Conservation (phyloP, 2,113 vertebrate genomes). For the Istiophorus platypterus region DNA sequence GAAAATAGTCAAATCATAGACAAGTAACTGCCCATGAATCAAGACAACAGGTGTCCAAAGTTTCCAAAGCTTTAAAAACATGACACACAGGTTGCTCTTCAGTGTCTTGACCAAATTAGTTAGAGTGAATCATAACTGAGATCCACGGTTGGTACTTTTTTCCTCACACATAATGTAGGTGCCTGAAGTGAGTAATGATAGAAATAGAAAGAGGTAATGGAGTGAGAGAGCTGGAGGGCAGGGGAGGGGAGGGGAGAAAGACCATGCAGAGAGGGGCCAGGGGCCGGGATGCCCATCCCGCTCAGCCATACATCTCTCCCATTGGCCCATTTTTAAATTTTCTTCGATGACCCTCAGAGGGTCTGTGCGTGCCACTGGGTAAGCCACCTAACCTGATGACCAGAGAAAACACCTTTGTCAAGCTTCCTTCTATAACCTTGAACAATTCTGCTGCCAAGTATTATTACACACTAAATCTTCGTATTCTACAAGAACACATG, state of each 20-base stretch:
- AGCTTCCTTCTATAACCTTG: neutral
- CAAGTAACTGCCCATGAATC: conserved; percentile 9
- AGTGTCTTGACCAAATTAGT: neutral
- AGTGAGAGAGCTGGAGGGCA: neutral
- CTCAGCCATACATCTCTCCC: neutral
- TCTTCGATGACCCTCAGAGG: neutral
- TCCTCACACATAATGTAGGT: neutral
- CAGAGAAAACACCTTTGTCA: neutral
- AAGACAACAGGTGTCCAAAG: neutral
- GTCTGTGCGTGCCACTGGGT: neutral
- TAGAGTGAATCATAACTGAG: conserved; percentile 19
- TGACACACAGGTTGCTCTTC: neutral
- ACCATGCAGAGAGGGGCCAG: neutral
- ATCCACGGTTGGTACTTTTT: neutral
- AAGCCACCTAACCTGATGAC: neutral
- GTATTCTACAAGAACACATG: neutral
- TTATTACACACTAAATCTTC: neutral
- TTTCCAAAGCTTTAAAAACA: conserved; percentile 2
- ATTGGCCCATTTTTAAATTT: conserved; percentile 15
- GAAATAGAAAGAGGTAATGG: neutral
- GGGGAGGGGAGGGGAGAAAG: neutral
- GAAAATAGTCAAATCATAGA: conserved; percentile 22
- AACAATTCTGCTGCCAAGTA: too few species aligned
- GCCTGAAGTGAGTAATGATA: conserved; percentile 19
- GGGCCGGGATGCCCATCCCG: neutral